Percentiles rank a stretch among this genome's conserved stretches.
Conservation (phyloP, 2,113 vertebrate genomes). For the Oophaga pumilio region DNA sequence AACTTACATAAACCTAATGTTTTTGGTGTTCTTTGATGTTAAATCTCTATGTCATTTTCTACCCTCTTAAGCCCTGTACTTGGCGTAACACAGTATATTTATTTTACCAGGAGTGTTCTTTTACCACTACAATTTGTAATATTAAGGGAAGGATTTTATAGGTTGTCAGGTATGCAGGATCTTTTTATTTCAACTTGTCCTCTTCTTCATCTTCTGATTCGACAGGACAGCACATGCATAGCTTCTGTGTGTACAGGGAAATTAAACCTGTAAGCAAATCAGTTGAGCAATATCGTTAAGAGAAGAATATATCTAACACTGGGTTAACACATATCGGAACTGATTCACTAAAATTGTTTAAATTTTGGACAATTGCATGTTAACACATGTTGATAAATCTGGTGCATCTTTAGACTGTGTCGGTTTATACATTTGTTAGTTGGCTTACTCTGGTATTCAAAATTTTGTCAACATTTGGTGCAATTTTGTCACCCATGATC, state of each 20-base stretch:
- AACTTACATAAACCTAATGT: not conserved
- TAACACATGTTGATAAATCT: too few species aligned
- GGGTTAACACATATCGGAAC: too few species aligned
- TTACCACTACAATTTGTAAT: not conserved
- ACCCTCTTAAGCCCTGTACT: too few species aligned
- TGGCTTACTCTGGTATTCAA: too few species aligned
- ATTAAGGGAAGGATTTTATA: not conserved
- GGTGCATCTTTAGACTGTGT: too few species aligned
- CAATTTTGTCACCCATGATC: too few species aligned
- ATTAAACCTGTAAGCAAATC: constrained; percentile 63
- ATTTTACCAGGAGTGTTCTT: not conserved
- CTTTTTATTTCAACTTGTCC: constrained; percentile 28
- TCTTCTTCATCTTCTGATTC: constrained; percentile 68
- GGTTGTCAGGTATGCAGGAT: not conserved
- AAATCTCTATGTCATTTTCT: too few species aligned
- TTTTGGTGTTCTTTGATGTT: not conserved
- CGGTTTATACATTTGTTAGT: too few species aligned
- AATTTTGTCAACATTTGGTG: too few species aligned
- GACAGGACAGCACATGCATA: constrained; percentile 74
- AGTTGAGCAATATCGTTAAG: not conserved
- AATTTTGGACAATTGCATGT: too few species aligned
- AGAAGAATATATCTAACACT: not conserved
- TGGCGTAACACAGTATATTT: not conserved
- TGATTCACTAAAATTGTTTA: too few species aligned
- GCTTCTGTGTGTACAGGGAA: constrained; percentile 73